phyloP scores from a whole-genome alignment of 2,797 vertebrate species.

The Anas bahamensis region DNA sequence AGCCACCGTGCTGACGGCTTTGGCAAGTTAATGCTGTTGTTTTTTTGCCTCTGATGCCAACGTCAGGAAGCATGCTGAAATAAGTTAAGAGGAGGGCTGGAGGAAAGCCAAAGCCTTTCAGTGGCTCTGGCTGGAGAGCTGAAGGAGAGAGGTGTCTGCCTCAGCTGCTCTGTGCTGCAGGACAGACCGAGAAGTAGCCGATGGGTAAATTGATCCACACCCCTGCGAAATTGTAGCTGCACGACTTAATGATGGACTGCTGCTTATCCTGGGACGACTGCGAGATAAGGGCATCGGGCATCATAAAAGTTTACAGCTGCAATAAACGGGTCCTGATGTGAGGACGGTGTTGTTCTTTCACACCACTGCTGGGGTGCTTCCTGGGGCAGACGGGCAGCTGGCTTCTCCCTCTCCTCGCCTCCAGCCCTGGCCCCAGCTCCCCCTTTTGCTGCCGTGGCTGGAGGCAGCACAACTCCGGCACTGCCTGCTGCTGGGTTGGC shows the following conservation, averaged over 20 bases:
- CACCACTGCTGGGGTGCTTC: neutral
- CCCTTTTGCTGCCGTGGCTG: too few relatives aligned
- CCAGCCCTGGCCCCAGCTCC: neutral
- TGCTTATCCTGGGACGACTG: neutral
- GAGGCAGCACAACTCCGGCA: neutral
- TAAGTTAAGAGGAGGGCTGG: neutral
- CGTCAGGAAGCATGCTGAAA: neutral
- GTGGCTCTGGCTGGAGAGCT: neutral
- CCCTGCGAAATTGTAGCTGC: neutral
- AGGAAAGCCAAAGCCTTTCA: neutral
- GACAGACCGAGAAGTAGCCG: fast-evolving
- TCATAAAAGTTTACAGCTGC: neutral
- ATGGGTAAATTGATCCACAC: neutral
- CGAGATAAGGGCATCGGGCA: neutral
- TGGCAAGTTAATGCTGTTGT: neutral
- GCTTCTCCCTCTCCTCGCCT: neutral
- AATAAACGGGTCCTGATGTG: neutral
- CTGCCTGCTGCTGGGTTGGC: too few relatives aligned
- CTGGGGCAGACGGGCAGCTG: neutral
- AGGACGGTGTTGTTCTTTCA: neutral
- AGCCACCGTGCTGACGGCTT: neutral
- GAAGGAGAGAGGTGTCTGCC: neutral
- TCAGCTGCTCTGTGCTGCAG: fast-evolving
- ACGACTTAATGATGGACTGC: neutral
- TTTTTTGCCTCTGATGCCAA: neutral